Base-by-base conservation (phyloP, 2,113 vertebrate species). In the Lophius piscatorius region DNA sequence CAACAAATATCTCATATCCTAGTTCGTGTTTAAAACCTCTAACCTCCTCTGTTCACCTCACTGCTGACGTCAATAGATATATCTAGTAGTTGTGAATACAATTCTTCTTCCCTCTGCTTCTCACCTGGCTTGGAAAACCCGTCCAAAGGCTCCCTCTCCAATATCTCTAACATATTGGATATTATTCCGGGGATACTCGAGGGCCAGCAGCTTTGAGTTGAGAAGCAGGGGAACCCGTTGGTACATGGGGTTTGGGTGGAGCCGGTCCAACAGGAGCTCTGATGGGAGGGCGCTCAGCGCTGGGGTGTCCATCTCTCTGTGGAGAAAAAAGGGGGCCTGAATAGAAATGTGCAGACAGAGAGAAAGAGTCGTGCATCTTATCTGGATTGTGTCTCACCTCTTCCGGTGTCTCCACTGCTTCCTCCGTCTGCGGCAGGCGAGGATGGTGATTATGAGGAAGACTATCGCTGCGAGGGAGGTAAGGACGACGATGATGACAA, bases 161-260 rank as follows among this genome's bases (percentile, higher is more conserved):
- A 99, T 99, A 82, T 99, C 97, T 72, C 95, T 90, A 26, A 99
- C 97, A 0, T 99, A 99, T 55, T 99, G 94, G 55, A 99, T 98
- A 68, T 98, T 98, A 78, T 99, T 99, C 18, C 97, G 92, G 0
- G 97, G 97, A 67, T 99, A 99, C 74, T 99, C 97, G n/a, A 99
- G 88, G 40, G 92, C 94, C 69, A 98, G 91, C 45, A 99, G 80
- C 81, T 98, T 98, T 10, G 95, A 93, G 68, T 97, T 98, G 26
- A 99, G 92, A 49, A 99, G 94, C 26, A 98, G 92, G 1, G 97
- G 97, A 83, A 98, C 92, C 17, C 97, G 89, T 84, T 99, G 97
- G 84, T 99, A 99, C 96, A 99, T 99, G 3, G 97, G 97, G 68
- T 99, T 99, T 6, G 97, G 95, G 31, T 97, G 97, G 45, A 99